Conservation (phyloP, 2,113 vertebrate genomes). For the Maccullochella peelii region DNA sequence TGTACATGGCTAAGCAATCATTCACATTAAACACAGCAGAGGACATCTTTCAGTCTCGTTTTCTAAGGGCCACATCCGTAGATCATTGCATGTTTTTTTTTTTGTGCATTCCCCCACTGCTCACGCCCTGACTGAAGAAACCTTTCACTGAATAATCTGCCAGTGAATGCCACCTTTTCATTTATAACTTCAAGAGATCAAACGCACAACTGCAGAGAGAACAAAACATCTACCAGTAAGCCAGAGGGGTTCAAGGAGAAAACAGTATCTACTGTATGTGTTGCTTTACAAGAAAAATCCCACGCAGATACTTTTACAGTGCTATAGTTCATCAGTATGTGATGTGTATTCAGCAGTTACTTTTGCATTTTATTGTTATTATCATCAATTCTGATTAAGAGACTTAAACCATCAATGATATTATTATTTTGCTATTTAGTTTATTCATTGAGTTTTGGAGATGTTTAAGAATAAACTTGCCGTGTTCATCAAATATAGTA, state of each 20-base stretch:
- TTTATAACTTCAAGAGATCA: conserved; percentile 36
- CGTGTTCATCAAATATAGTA: not conserved
- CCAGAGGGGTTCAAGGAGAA: conserved; percentile 7
- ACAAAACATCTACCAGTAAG: not conserved
- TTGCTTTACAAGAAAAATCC: conserved; percentile 14
- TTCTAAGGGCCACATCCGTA: conserved; percentile 15
- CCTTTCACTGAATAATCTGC: conserved; percentile 17
- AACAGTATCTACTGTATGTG: not conserved
- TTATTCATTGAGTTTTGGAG: not conserved
- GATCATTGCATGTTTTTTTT: conserved; percentile 1
- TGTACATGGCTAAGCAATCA: conserved; percentile 55
- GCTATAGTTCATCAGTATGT: not conserved
- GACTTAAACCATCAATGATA: not conserved
- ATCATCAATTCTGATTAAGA: not conserved
- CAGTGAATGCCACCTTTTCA: conserved; percentile 20
- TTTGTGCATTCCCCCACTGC: not conserved
- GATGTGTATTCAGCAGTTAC: not conserved
- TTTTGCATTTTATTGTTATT: not conserved
- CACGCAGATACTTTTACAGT: not conserved
- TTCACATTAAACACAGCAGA: conserved; percentile 64
- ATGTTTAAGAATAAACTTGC: not conserved
- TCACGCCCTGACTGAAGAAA: conserved; percentile 16
- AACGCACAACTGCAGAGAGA: not conserved
- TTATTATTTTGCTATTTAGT: not conserved
- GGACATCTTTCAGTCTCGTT: conserved; percentile 48